Evolutionary conservation across 2,888 invertebrate genomes (phyloP), one percentile per base, ranked within the genome.

Genomic region (Nomada lathburiana): DNA sequence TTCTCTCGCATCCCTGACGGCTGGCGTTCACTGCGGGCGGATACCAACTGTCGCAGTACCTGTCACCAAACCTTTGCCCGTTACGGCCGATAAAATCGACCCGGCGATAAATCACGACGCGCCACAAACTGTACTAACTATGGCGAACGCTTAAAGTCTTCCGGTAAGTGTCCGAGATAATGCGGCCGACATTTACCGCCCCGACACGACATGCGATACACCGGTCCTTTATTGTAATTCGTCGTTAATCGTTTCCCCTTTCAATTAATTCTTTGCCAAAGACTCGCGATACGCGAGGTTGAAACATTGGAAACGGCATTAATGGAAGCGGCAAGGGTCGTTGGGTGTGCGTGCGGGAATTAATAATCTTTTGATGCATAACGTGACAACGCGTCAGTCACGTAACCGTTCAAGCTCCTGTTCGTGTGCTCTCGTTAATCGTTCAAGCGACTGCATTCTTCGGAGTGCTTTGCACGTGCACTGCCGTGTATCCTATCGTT

Each of bases 41-140:
- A 83, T 84, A 73, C 89, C 88, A 89, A 88, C 89, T 89, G 88
- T 86, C 84, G 76, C 76, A 42, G 63, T 88, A 88, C 88, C 88
- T 88, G 88, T 88, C 88, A 75, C 85, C 74, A 82, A 80, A 53
- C 75, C 71, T 78, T 69, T 83, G 80, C 88, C 83, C 71, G 83
- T 80, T 74, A 74, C 70, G 47, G 26, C 69, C 82, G 82, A 89
- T 86, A 82, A 83, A 87, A 86, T 87, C 86, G 78, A 60, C 74
- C 82, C 75, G 60, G 63, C 59, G 75, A 76, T 75, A 78, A 85
- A 86, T 86, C 82, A 83, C 86, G 52, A 50, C 67, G 50, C 44
- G 57, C 50, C 11, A 10, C 80, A 36, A 55, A 44, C 80, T 57
- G 23, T 20, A 1, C 16, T 20, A 42, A 74, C 60, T 20, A 9